Evolutionary conservation across 1,140 invertebrate genomes (phyloP), one percentile per base, ranked within the genome.

Genomic region (Monochamus saltuarius): DNA sequence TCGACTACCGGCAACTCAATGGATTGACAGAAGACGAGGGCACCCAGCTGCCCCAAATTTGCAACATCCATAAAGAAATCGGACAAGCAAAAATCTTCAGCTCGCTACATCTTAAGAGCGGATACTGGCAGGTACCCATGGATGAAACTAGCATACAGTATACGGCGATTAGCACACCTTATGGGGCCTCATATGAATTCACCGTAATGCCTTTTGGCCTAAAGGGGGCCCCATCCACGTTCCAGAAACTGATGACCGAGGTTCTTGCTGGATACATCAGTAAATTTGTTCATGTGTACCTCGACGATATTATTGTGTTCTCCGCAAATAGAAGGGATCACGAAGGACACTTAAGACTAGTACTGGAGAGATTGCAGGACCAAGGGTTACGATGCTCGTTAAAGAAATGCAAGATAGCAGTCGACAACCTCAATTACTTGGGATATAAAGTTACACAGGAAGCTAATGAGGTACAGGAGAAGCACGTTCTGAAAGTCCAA

Each of bases 1-100:
- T 69, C 0, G 65, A 73, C 39, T 71, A 68, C 47, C 57, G 73
- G 1, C 19, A 53, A 7, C 39, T 84, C 0, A 84, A 84, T 61
- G 22, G 46, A 0, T 63, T 78, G 0, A 82, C 76, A 0, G 64
- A 59, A 8, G 64, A 67, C 13, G 74, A 75, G 17, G 56, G 68
- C 0, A 68, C 72, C 14, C 66, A 67, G 3, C 19, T 75, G 10
- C 67, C 70, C 7, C 0, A 11, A 1, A 66, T 68, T 9, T 10
- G 11, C 0, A 60, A 66, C 1, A 40, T 38, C 0, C 13, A 66
- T 6, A 13, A 43, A 29, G 59, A 58, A 17, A 47, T 69, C 0
- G 49, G 58, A 0, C 38, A 38, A 8, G 56, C 58, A n/a, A 53
- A 56, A 17, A 47, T 61, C 37, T 63, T 72, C n/a, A 59, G n/a